Conservation (phyloP, 2,113 vertebrate genomes). For the Paracanthobrama guichenoti region DNA sequence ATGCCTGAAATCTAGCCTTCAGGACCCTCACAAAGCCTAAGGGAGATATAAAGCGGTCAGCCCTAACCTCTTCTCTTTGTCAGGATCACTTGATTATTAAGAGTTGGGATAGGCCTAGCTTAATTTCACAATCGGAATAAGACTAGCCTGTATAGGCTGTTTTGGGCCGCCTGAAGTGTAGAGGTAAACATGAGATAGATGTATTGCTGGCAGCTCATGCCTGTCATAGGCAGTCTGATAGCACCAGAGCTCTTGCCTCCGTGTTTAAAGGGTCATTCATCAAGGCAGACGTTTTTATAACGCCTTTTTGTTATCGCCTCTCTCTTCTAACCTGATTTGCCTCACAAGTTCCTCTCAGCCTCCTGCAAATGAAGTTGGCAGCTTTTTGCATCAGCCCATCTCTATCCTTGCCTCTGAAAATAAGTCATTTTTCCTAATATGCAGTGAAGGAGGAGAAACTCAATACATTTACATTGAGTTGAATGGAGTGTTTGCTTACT, state of each 20-base stretch:
- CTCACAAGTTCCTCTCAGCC: constrained; percentile 36
- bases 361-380: constrained; percentile 52
- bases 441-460: constrained; percentile 26
- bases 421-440: constrained; percentile 49
- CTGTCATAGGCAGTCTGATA: constrained; percentile 44
- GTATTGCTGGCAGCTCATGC: constrained; percentile 5
- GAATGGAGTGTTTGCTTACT: constrained; percentile 34
- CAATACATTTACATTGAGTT: constrained; percentile 31
- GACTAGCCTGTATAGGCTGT: background rate
- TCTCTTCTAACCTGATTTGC: constrained; percentile 53
- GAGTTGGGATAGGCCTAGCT: background rate
- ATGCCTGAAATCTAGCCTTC: background rate
- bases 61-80: background rate
- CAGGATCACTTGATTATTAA: background rate
- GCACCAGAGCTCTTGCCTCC: constrained; percentile 40
- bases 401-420: constrained; percentile 33
- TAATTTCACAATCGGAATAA: background rate
- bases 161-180: background rate
- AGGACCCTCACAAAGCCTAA: background rate
- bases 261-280: constrained; percentile 56
- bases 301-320: constrained; percentile 48
- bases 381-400: constrained; percentile 11
- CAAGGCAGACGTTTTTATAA: constrained; percentile 49
- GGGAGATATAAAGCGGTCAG: background rate
- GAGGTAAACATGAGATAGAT: constrained; percentile 41